Conservation (phyloP, 92 coral and sea anemone species). For the Phenganax marumi region DNA sequence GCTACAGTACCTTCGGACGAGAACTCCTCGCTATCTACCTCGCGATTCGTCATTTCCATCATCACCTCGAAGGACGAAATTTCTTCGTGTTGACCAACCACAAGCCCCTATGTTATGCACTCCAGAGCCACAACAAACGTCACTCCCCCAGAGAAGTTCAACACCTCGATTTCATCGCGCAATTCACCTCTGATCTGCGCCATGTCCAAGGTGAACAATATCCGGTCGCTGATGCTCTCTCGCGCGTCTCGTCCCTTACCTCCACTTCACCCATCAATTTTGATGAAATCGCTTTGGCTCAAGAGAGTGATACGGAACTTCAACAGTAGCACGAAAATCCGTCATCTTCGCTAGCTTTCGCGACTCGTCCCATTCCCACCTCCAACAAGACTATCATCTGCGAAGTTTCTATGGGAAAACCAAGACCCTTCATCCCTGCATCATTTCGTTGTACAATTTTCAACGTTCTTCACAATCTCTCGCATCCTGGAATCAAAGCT, state of each 20-base stretch:
- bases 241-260: neutral
- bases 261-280: neutral
- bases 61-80: neutral
- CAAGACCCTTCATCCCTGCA: conserved; percentile 16
- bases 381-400: no score
- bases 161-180: neutral
- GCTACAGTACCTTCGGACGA: no score
- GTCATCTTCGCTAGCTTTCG: neutral
- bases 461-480: no score
- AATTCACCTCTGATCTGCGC: neutral
- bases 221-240: conserved; percentile 8
- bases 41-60: neutral
- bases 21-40: no score
- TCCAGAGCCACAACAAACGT: neutral
- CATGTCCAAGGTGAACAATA: no score
- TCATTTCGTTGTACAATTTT: conserved; percentile 22
- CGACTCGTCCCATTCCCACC: conserved; percentile 9
- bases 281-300: neutral
- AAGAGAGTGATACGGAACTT: neutral
- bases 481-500: no score
- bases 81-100: no score
- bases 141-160: conserved; percentile 19
- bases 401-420: no score
- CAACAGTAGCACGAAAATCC: neutral
- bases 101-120: no score